Evolutionary conservation across 2,113 vertebrate genomes (phyloP), one percentile per base, ranked within the genome.

Genomic region (Noturus placidus): DNA sequence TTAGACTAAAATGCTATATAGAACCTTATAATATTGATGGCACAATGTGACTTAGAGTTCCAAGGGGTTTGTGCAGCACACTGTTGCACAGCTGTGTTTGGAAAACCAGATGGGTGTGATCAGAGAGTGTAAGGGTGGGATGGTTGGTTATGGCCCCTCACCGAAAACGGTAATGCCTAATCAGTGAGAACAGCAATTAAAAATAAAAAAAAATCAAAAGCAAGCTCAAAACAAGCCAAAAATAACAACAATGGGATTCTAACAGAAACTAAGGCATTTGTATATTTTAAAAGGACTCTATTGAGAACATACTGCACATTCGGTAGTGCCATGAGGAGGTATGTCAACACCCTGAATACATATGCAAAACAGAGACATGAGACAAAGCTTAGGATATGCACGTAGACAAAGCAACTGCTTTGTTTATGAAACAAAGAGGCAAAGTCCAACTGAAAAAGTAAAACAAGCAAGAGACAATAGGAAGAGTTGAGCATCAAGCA

Each of bases 391-490:
- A 5, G 57, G 54, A 57, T 80, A 76, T 57, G 82, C 38, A n/a
- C 74, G 20, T 61, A 52, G 50, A 83, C 88, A 86, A 83, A 65
- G 56, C 54, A 27, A 65, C 54, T 14, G 25, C 85, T 86, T 89
- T 89, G 88, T 83, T 89, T 87, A 50, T 27, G 46, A 46, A 70
- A 84, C 85, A 79, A 84, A 87, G 80, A 83, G 57, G n/a, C n/a
- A 15, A 57, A 27, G 82, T 82, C 57, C 0, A 27, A 67, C 79
- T 38, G 79, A 78, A 81, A 76, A 82, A 69, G 20, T 5, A 33
- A 30, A 69, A 33, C 6, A 74, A 74, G 7, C 8, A 35, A 10
- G 17, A 70, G 33, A 38, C 69, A 20, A 70, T 2, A 72, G 11
- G 11, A 67, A 11, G 63, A 67, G n/a, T 30, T 67, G 27, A 19